phyloP scores from a whole-genome alignment of 2,888 invertebrate species.

The Melinaea menophilus region DNA sequence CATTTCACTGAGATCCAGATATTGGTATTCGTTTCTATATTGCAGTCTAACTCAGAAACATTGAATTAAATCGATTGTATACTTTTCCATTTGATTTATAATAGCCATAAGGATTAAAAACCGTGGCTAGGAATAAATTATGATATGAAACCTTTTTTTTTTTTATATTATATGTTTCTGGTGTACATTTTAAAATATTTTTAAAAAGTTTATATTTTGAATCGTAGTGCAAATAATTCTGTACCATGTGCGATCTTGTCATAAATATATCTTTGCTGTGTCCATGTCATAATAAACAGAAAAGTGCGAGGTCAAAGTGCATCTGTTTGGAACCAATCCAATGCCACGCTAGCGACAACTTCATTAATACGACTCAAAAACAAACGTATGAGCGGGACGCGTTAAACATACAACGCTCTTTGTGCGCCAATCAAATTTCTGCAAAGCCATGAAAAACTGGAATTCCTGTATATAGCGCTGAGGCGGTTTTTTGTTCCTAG shows the following conservation, averaged over 20 bases:
- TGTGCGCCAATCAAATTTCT: conserved; percentile 61
- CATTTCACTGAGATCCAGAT: conserved; percentile 18
- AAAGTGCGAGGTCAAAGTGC: conserved; percentile 1
- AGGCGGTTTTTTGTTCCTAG: conserved; percentile 20
- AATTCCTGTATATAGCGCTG: conserved; percentile 23
- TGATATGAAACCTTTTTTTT: too few species aligned
- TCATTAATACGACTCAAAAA: conserved; percentile 56
- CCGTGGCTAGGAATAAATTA: too few species aligned
- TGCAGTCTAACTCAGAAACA: background rate
- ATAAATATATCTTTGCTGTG: too few species aligned
- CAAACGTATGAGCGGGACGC: conserved; percentile 42
- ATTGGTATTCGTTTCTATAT: background rate
- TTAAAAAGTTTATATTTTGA: too few species aligned
- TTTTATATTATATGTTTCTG: too few species aligned
- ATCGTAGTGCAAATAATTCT: too few species aligned
- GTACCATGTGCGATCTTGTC: too few species aligned
- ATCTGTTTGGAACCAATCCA: conserved; percentile 6
- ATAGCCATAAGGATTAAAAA: too few species aligned
- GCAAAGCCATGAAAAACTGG: conserved; percentile 33
- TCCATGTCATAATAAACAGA: conserved; percentile 1
- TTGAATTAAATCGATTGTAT: background rate
- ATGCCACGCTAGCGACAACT: conserved; percentile 44
- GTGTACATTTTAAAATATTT: too few species aligned
- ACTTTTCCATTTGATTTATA: too few species aligned
- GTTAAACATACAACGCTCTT: conserved; percentile 44